Evolutionary conservation across 1,140 invertebrate genomes (phyloP).

Genomic region (Psilanteris sp.): DNA sequence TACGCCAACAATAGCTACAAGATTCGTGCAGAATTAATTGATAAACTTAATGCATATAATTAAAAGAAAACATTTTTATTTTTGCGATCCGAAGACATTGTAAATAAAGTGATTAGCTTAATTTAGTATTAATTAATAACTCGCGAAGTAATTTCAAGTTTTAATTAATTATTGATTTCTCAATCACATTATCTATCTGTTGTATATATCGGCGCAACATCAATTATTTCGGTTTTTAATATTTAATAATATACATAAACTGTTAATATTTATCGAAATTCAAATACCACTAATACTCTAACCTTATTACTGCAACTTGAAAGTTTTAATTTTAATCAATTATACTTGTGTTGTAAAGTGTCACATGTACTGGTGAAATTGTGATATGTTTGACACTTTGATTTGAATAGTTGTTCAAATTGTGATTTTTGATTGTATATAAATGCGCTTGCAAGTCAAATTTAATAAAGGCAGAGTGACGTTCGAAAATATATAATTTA

Average conservation of each 20-base stretch:
- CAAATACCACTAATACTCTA: conserved; percentile 18
- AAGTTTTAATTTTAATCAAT: conserved; percentile 48
- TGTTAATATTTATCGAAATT: conserved; percentile 1
- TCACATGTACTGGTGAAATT: conserved; percentile 21
- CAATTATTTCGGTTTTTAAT: conserved; percentile 44
- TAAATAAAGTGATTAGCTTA: conserved; percentile 29
- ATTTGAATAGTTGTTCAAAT: too few species aligned
- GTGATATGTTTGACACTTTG: too few species aligned
- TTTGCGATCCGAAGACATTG: conserved; percentile 6
- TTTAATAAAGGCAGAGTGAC: too few species aligned
- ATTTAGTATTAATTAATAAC: conserved; percentile 39
- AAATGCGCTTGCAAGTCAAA: too few species aligned
- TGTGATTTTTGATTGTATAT: too few species aligned
- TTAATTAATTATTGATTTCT: conserved; percentile 48
- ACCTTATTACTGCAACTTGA: conserved; percentile 26
- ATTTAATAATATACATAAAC: conserved; percentile 6
- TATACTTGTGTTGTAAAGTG: conserved; percentile 24
- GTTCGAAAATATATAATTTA: too few species aligned
- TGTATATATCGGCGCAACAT: conserved; percentile 18
- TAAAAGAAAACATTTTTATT: conserved; percentile 2
- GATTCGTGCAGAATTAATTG: background rate
- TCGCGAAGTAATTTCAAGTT: conserved; percentile 42
- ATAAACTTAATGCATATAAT: conserved; percentile 6
- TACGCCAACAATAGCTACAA: background rate
- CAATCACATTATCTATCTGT: conserved; percentile 20